These are phyloP conservation scores for Dryomyza anilis DNA, from an alignment of 2,888 invertebrate genomes.

Conservation along the genomic window DNA sequence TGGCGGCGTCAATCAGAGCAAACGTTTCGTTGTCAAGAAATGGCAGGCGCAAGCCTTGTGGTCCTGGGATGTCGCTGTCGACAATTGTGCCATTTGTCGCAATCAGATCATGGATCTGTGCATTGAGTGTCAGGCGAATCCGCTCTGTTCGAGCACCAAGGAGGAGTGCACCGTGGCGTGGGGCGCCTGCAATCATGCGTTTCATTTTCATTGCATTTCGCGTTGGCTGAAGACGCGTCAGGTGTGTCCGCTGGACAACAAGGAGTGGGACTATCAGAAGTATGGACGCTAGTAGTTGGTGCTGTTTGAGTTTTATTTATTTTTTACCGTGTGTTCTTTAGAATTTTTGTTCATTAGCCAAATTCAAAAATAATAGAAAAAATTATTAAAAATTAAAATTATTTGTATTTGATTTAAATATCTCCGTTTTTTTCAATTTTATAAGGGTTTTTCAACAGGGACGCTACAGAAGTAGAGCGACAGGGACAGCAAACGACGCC, in stretches of 20 bases:
- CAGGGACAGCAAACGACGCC: too few species aligned
- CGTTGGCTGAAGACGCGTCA: constrained; percentile 99
- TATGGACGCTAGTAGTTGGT: constrained; percentile 69
- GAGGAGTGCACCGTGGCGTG: constrained; percentile 99
- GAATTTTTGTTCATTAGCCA: not conserved
- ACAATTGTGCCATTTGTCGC: constrained; percentile 98
- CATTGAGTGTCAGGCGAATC: constrained; percentile 98
- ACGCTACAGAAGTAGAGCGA: too few species aligned
- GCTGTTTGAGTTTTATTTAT: not conserved
- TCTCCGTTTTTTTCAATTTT: too few species aligned
- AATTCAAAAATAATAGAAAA: not conserved
- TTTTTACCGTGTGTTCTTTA: not conserved
- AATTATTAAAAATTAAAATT: not conserved
- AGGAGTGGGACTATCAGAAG: constrained; percentile 99
- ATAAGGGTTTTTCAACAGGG: too few species aligned
- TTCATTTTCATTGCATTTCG: constrained; percentile 99
- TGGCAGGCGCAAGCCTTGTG: constrained; percentile 99
- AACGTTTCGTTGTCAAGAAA: constrained; percentile 97
- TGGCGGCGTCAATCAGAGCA: constrained; percentile 77
- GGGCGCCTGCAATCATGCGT: constrained; percentile 99
- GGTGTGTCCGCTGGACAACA: constrained; percentile 98
- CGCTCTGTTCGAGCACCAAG: constrained; percentile 94
- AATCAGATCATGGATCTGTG: constrained; percentile 99
- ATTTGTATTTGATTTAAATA: not conserved
- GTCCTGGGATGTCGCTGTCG: constrained; percentile 99